These are phyloP conservation scores for Nipponia nippon DNA, from an alignment of 2,113 vertebrate genomes.

Conservation along the genomic window DNA sequence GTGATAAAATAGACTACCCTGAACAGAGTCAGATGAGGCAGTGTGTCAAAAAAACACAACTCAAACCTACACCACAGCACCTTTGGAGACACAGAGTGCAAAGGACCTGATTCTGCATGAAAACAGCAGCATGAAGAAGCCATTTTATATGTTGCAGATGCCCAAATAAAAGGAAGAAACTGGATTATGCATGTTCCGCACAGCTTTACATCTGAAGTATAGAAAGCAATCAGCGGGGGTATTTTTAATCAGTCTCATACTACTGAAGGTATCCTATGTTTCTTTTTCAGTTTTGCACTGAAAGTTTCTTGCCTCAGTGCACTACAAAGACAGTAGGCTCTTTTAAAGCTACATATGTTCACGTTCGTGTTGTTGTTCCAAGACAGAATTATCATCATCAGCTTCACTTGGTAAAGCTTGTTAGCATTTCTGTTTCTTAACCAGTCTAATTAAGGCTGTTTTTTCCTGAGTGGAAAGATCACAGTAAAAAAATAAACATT, in stretches of 20 bases:
- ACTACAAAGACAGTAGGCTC: background rate
- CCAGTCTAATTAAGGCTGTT: conserved; percentile 21
- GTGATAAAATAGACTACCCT: background rate
- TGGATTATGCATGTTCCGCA: background rate
- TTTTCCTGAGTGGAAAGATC: background rate
- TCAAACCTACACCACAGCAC: background rate
- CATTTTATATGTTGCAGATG: background rate
- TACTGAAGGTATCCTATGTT: background rate
- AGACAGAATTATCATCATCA: background rate
- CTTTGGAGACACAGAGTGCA: background rate
- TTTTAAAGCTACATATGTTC: conserved; percentile 20
- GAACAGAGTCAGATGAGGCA: background rate
- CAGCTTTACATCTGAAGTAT: background rate
- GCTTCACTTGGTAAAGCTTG: background rate
- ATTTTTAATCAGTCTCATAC: background rate
- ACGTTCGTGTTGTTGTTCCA: background rate
- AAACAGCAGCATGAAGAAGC: background rate
- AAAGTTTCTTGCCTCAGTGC: background rate
- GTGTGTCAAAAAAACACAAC: background rate
- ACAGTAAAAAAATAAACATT: background rate
- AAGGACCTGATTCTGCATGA: background rate
- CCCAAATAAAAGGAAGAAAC: background rate
- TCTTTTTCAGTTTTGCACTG: background rate
- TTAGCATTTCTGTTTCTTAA: conserved; percentile 3
- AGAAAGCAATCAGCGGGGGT: background rate